Base-by-base conservation (phyloP, 2,113 vertebrate genomes). In the Malaclemys terrapin region DNA sequence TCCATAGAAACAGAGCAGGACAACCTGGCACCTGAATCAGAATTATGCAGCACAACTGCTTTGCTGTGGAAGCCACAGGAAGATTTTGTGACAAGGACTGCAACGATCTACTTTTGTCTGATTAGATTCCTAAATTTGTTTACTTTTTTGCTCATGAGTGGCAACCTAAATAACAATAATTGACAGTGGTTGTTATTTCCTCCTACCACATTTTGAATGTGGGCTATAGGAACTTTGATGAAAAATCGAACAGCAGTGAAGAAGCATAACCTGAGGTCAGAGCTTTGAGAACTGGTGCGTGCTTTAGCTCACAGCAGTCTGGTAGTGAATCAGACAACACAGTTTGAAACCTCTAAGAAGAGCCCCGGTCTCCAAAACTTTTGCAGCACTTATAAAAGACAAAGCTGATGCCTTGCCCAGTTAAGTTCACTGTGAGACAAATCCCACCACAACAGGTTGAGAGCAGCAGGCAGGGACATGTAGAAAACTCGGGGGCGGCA, bases 61-160 rank as follows among this genome's bases (percentile, higher is more conserved):
- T 95, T 95, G 79, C 75, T 83, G 29, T 83, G 83, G 80, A 85
- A 95, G 85, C 89, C 80, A 79, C 75, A 50, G 82, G 79, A 82
- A 90, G 87, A 62, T 3, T 89, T 90, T 94, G 80, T 94, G 91
- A 93, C 92, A 95, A 93, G 85, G 90, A 84, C 56, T 88, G 95
- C 88, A 94, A 84, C 89, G 91, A 24, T 49, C 76, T 96, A 11
- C 94, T 95, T 96, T 92, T 93, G 78, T 89, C 96, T 96, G 91
- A 94, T 86, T 93, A 93, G 82, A 94, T 54, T 82, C 95, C 79
- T 93, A 88, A 92, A 90, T 96, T 92, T 94, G 82, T 87, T 96
- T 95, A 94, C 94, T 94, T 96, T 92, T 95, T 65, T 83, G 54
- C 53, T 97, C 78, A 88, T 84, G 62, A 94, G 95, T 82, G 79